These are phyloP conservation scores for Drosophila sordidula DNA, from an alignment of 2,888 invertebrate genomes.

Conservation along the genomic window DNA sequence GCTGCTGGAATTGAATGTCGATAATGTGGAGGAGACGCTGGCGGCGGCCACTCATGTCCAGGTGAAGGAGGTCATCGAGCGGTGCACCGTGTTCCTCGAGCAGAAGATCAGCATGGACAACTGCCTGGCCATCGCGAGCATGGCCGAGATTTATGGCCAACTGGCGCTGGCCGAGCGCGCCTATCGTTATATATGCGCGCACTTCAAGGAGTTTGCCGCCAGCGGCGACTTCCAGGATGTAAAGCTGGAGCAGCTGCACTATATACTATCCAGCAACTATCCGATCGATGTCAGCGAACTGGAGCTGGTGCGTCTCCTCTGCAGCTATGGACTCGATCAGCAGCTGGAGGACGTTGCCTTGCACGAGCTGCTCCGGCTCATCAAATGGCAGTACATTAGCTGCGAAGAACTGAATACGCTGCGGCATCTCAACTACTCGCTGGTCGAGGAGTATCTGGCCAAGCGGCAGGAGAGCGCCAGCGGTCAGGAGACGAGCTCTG, in stretches of 20 bases:
- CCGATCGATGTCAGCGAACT: slow-evolving; percentile 87
- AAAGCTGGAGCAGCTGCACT: slow-evolving; percentile 87
- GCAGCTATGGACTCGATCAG: slow-evolving; percentile 52
- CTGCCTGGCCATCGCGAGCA: slow-evolving; percentile 89
- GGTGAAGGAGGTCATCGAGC: slow-evolving; percentile 88
- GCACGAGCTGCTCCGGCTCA: slow-evolving; percentile 49
- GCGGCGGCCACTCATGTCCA: slow-evolving; percentile 89
- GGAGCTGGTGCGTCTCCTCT: slow-evolving; percentile 61
- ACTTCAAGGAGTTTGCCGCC: slow-evolving; percentile 87
- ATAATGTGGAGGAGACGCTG: slow-evolving; percentile 88
- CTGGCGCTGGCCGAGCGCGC: slow-evolving; percentile 87
- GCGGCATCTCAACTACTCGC: slow-evolving; percentile 45
- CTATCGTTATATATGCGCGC: slow-evolving; percentile 88
- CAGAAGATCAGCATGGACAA: slow-evolving; percentile 89
- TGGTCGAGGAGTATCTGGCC: slow-evolving; percentile 51
- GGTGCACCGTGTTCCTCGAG: slow-evolving; percentile 88
- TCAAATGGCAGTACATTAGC: slow-evolving; percentile 59
- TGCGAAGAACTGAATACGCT: slow-evolving; percentile 45
- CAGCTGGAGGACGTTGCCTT: slow-evolving; percentile 46
- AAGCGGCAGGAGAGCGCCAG: slow-evolving; percentile 18
- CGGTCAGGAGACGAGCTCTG: background rate
- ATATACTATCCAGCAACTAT: slow-evolving; percentile 88
- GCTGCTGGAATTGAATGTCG: slow-evolving; percentile 86
- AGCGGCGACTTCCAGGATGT: slow-evolving; percentile 88
- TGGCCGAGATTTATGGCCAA: slow-evolving; percentile 89